Base-by-base conservation (phyloP, 2,113 vertebrate genomes). In the Pleuronectes platessa region DNA sequence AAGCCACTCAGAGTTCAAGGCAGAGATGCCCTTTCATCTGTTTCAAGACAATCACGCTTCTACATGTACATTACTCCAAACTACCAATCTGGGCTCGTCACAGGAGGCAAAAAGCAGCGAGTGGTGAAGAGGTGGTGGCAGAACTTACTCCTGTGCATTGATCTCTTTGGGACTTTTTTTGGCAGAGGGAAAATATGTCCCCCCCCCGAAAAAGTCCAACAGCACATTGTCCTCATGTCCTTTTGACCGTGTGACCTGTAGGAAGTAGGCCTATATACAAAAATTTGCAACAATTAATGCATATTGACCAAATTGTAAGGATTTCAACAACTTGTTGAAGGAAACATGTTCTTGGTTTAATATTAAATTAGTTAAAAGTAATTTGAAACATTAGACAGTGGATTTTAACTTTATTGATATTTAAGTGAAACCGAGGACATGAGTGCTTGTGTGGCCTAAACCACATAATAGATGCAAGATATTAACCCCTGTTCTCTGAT, bases 1-100 rank as follows among this genome's bases (percentile, higher is more conserved):
- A 90, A 88, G 88, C 82, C 92, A 93, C 92, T 93, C 88, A 85
- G 76, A 90, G 91, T 92, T 93, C 90, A 93, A 92, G 92, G 91
- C 88, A 76, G 82, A 69, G 74, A 66, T 84, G 88, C 82, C 79
- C 93, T 94, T 94, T 94, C 92, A 94, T 94, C 93, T 94, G 73
- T 89, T 89, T 74, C 88, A 85, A 93, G 89, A 93, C 92, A 93
- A 94, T 93, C 88, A 90, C 61, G 79, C 83, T 81, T 90, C 85
- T 85, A 84, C 84, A 87, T 90, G 86, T 88, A 87, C 92, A 90
- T 93, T 79, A 88, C 71, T 49, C 62, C 77, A 88, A 90, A 90
- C 89, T 77, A 87, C 76, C 89, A 72, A 87, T 83, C 90, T 82
- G 31, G 64, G 67, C 84, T 87, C 67, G 58, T 69, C 63, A 35